Evolutionary conservation across 1,140 invertebrate genomes (phyloP).

Genomic region (Rhagoletis zephyria): DNA sequence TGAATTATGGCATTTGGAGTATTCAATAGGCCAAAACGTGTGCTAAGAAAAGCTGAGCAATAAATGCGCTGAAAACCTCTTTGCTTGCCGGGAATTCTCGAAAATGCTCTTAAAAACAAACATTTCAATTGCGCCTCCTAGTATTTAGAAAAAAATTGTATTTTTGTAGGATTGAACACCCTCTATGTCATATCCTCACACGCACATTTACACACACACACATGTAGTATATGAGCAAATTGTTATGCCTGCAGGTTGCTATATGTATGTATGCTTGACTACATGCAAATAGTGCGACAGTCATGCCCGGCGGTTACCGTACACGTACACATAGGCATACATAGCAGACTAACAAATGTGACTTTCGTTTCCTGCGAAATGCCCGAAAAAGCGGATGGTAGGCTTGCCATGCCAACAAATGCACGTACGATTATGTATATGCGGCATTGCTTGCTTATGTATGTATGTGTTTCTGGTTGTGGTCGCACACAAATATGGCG

Average conservation of each 20-base stretch:
- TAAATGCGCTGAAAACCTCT: too few relatives aligned
- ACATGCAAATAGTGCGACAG: conserved; percentile 20
- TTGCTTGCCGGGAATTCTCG: too few relatives aligned
- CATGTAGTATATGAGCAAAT: too few relatives aligned
- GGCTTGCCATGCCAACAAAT: background rate
- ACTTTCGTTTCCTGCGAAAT: conserved; percentile 45
- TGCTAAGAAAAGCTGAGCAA: too few relatives aligned
- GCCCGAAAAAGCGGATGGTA: conserved; percentile 17
- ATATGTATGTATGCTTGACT: background rate
- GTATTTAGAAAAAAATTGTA: too few relatives aligned
- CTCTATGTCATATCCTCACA: too few relatives aligned
- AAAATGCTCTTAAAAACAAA: too few relatives aligned
- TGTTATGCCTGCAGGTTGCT: background rate
- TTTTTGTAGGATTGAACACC: too few relatives aligned
- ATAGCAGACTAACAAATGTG: background rate
- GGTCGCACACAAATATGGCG: conserved; percentile 24
- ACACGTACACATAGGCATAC: background rate
- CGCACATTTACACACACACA: too few relatives aligned
- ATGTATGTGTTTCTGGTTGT: background rate
- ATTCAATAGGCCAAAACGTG: too few relatives aligned
- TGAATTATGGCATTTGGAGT: too few relatives aligned
- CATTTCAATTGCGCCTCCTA: too few relatives aligned
- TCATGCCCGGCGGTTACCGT: background rate
- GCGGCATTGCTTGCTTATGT: background rate
- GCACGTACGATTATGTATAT: background rate